Evolutionary conservation across 64 coral and sea anemone genomes (phyloP), one percentile per base, ranked within the genome.

Genomic region (Acropora tenuis): DNA sequence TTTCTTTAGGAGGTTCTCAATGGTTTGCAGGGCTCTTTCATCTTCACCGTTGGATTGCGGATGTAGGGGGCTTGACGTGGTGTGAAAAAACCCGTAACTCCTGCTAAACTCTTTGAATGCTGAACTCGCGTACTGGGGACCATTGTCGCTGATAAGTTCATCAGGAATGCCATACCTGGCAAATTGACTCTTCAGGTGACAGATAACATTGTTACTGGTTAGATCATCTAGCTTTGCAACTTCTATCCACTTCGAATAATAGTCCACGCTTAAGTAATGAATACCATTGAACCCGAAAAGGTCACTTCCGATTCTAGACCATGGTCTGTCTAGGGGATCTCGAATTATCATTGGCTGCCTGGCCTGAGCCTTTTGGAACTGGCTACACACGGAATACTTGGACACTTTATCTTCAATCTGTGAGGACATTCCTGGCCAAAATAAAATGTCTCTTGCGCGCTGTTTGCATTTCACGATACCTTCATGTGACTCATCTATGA

Each of bases 241-340:
- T 87, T 96, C 88, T 69, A 97, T 88, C 88, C 78, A 91, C 20
- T 97, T 84, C 0, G 88, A 93, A 59, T 88, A 93, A 75, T 93
- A 90, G 75, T 90, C 90, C 1, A 93, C 80, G 76, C 48, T 80
- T 18, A 92, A 65, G 59, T 93, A 88, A 43, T 85, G 42, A 30
- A 2, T 76, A 9, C 76, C 47, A 10, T 93, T 81, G 19, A 43
- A 47, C 42, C 85, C 90, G 84, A 89, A 90, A 12, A 90, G 48
- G 63, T 96, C 91, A 48, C 55, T 87, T 47, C 88, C 91, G 80
- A 94, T 67, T 47, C 83, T 94, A 11, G 73, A 75, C 92, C 92
- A 94, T 48, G 85, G 88, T 92, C 89, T 79, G 49, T 78, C 76
- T 40, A 89, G 92, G 58, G 63, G 82, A 30, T 84, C 77, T 30